phyloP scores from a whole-genome alignment of 2,888 invertebrate genomes.

The Catocala sponsa region DNA sequence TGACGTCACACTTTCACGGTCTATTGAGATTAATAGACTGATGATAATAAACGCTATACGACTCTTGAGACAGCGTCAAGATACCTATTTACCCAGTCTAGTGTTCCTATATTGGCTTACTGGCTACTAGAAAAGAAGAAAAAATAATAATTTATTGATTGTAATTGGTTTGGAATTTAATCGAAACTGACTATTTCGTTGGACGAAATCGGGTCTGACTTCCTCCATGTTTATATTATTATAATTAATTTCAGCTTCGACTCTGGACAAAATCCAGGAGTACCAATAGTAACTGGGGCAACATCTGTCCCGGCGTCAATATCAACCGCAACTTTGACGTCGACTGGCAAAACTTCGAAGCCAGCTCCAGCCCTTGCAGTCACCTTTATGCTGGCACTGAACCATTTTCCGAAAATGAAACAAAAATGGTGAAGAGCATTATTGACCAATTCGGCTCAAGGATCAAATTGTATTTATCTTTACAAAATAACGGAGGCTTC shows the following conservation, averaged over 20 bases:
- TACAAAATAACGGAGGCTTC: conserved; percentile 92
- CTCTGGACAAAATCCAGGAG: conserved; percentile 91
- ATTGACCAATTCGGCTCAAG: conserved; percentile 80
- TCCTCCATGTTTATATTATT: background rate
- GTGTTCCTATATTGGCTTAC: no score
- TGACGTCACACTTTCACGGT: no score
- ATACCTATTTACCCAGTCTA: no score
- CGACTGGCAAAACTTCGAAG: conserved; percentile 90
- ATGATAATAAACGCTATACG: no score
- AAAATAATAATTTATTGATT: no score
- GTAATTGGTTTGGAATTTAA: no score
- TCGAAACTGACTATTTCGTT: no score
- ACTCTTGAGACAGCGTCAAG: no score
- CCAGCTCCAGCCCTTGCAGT: conserved; percentile 88
- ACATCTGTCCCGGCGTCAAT: conserved; percentile 90
- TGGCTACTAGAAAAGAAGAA: no score
- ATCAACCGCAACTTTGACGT: conserved; percentile 93
- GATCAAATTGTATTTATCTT: conserved; percentile 90
- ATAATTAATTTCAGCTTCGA: conserved; percentile 80
- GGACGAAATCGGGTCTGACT: no score
- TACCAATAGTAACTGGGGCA: conserved; percentile 64
- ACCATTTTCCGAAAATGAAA: conserved; percentile 91
- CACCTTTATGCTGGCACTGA: conserved; percentile 89
- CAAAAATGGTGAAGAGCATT: conserved; percentile 85
- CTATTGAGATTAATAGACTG: no score